Percentiles rank a stretch among this genome's conserved stretches.
These are phyloP conservation scores for Daphoenositta chrysoptera DNA, from an alignment of 2,113 vertebrate genomes.

Conservation along the genomic window DNA sequence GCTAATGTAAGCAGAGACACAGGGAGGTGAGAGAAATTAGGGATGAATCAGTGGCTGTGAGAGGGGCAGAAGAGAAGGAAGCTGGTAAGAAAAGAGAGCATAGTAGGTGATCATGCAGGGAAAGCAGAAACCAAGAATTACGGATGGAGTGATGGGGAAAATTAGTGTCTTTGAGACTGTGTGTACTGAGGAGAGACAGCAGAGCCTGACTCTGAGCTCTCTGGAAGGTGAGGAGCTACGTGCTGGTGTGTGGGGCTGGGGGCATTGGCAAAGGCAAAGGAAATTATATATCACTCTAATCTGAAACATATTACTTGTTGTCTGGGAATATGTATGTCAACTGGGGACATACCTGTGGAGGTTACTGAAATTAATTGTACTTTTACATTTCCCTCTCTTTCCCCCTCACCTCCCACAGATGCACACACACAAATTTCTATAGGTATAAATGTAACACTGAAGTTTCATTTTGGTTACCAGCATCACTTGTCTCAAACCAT, in stretches of 20 bases:
- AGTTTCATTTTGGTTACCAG: neutral
- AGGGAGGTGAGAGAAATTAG: neutral
- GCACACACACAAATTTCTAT: neutral
- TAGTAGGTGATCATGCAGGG: neutral
- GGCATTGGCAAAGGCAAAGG: neutral
- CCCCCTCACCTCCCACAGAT: neutral
- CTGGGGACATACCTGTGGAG: neutral
- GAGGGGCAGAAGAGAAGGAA: neutral
- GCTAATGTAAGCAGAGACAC: neutral
- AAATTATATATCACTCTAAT: neutral
- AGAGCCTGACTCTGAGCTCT: neutral
- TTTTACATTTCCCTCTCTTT: neutral
- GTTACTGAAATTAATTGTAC: neutral
- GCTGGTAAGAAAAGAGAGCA: neutral
- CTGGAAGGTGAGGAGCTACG: neutral
- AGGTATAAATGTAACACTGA: neutral
- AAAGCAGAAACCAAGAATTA: neutral
- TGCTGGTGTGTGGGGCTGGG: neutral
- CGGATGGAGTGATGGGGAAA: accelerated
- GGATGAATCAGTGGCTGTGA: neutral
- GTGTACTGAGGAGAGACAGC: neutral
- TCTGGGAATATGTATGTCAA: neutral
- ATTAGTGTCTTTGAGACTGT: neutral
- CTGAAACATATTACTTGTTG: neutral
- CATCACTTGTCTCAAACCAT: neutral